Base-by-base conservation (phyloP, 2,888 invertebrate genomes). In the Folsomia candida region DNA sequence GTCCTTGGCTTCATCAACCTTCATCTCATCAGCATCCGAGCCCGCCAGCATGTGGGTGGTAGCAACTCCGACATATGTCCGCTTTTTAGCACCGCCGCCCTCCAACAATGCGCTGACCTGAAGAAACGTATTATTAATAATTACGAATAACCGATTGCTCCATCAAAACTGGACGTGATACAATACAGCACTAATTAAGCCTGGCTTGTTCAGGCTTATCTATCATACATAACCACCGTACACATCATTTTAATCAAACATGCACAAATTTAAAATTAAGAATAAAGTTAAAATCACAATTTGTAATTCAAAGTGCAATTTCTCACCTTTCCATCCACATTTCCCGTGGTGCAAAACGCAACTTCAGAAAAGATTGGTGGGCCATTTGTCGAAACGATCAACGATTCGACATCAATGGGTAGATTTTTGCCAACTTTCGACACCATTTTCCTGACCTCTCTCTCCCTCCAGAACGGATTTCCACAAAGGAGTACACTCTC, bases 1-100 rank as follows among this genome's bases (percentile, higher is more conserved):
- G 82, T 97, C 97, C 82, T 90, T 90, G 11, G 95, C 95, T 85
- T 94, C 94, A 70, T 89, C 89, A 80, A 96, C 87, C 83, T 94
- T 95, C 81, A 89, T 90, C 83, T 94, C 93, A 81, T 91, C 88
- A 70, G 90, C 90, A 85, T 93, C 91, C 79, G 88, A 86, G 27
- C 92, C 95, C 80, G 94, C 93, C 82, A 97, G 91, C 81, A 94
- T 87, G 86, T 96, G 95, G 58, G 96, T 96, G 78, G 95, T 92
- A 85, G 91, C 91, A 84, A 95, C 94, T 74, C 93, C 91, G 80
- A 94, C 89, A 85, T 94, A 97, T 80, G 90, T 90, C 78, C 91
- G 90, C 79, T 89, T 89, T 83, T 94, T 93, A 25, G 92, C 97
- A 67, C 96, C 95, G 76, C 94, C 93, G 82, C 88, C 88, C 84